Evolutionary conservation across 2,888 invertebrate genomes (phyloP).

Genomic region (Mythimna pallens): DNA sequence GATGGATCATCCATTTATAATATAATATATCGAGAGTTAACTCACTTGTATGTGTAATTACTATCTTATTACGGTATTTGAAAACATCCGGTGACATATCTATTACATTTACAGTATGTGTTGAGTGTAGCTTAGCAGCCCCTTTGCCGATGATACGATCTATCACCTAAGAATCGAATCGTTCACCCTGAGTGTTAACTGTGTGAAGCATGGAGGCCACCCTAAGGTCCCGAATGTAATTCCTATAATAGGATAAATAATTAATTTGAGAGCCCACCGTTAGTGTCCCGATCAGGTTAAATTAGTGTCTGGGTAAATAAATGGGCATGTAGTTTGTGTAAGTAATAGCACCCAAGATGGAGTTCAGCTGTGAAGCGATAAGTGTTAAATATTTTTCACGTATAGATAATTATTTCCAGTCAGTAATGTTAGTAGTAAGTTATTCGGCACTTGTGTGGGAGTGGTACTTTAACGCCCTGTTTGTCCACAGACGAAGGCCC

Average conservation of each 20-base stretch:
- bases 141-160: not conserved
- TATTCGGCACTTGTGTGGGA: not conserved
- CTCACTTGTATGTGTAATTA: no score
- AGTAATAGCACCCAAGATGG: constrained; percentile 42
- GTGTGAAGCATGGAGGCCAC: constrained; percentile 4
- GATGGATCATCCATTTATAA: no score
- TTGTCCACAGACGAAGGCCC: constrained; percentile 96
- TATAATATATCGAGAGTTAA: no score
- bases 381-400: constrained; percentile 13
- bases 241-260: constrained; percentile 40
- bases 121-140: not conserved
- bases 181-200: not conserved
- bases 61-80: no score
- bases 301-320: constrained; percentile 40
- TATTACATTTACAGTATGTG: constrained; percentile 3
- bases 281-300: constrained; percentile 34
- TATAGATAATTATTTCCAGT: constrained; percentile 2
- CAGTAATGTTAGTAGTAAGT: not conserved
- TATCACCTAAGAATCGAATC: constrained; percentile 1
- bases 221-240: constrained; percentile 28
- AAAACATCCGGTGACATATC: not conserved
- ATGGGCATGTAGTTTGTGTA: constrained; percentile 30
- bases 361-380: constrained; percentile 19
- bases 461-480: constrained; percentile 11
- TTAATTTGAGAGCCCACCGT: constrained; percentile 24